Evolutionary conservation across 1,140 invertebrate species (phyloP), one percentile per base, ranked within the genome.

Genomic region (Trichonephila clavipes): DNA sequence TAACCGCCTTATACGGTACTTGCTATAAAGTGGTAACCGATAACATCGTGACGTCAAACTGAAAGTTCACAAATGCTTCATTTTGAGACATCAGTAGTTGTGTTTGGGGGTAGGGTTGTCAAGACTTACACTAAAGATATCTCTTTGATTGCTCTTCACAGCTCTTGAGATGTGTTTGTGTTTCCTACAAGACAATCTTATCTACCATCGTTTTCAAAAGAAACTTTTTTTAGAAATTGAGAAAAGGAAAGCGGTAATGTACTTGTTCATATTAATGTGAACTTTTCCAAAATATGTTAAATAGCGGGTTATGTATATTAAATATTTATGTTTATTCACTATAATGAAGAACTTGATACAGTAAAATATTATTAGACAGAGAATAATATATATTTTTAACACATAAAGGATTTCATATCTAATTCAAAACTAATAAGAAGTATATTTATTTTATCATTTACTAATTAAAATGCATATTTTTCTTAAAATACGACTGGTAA

Each of bases 1-100:
- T 16, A 7, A 28, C 16, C 28, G 34, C 28, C 28, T 18, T 34
- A 77, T 28, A 77, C 28, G 28, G 69, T 10, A 28, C 34, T 77
- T 77, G 69, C 28, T 77, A 77, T 24, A 62, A 88, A 34, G 86
- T 40, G 61, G 18, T 64, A 34, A 28, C n/a, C 12, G 89, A 90
- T 90, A 90, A 19, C 18, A n/a, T 3, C 3, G 58, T 90, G 89
- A 90, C 89, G 89, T 90, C 69, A 81, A 61, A 90, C n/a, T 59
- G 72, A 90, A 90, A 90, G 89, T 90, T 90, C 89, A 62, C 16
- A 19, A 77, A 28, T 90, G 28, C 64, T 81, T 58, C 19, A 82
- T 61, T 81, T 83, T 8, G 7, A 58, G 82, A 51, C 34, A 28
- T 62, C 85, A 88, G 21, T 18, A 88, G 86, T 88, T 88, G 86